Base-by-base conservation (phyloP, 2,888 invertebrate species). In the Plebejus anna region DNA sequence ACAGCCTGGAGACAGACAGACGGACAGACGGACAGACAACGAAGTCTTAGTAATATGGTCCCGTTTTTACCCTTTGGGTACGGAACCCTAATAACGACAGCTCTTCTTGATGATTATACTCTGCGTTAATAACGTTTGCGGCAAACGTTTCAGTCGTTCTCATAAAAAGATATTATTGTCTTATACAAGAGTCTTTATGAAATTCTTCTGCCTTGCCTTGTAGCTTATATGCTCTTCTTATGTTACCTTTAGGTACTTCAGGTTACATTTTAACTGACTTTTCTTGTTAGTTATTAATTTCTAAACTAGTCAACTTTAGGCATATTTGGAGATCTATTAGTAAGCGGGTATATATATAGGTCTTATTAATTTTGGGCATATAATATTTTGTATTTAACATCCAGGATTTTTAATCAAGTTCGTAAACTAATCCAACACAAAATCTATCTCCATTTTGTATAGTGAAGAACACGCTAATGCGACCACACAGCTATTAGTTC, bases 91-190 rank as follows among this genome's bases (percentile, higher is more conserved):
- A 36, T 57, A 36, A 61, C 16, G 22, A n/a, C n/a, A 70, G 3
- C 77, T 55, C 28, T 32, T 77, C 76, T 28, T 76, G 73, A 16
- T 5, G n/a, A 32, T 72, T 2, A 78, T 72, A 51, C 78, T 79
- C 75, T 42, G 11, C 38, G 77, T 79, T 79, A 77, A 82, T 80
- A 81, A 80, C 76, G 80, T 81, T 80, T 81, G 82, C 78, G 80
- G 81, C 81, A 81, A 83, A 82, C 83, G 81, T 82, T 79, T 87
- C 85, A 85, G 82, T 82, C 83, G 80, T 80, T 80, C 82, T 83
- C 81, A 81, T 79, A 81, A 76, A 80, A 82, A 81, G 28, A 81
- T 79, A 81, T 81, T 79, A 81, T 77, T 75, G 79, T 82, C 83
- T n/a, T n/a, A n/a, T n/a, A n/a, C n/a, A n/a, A n/a, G n/a, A n/a